Percentiles rank a stretch among this genome's conserved stretches.
phyloP scores from a whole-genome alignment of 2,113 vertebrate genomes.

The Cinclus cinclus region DNA sequence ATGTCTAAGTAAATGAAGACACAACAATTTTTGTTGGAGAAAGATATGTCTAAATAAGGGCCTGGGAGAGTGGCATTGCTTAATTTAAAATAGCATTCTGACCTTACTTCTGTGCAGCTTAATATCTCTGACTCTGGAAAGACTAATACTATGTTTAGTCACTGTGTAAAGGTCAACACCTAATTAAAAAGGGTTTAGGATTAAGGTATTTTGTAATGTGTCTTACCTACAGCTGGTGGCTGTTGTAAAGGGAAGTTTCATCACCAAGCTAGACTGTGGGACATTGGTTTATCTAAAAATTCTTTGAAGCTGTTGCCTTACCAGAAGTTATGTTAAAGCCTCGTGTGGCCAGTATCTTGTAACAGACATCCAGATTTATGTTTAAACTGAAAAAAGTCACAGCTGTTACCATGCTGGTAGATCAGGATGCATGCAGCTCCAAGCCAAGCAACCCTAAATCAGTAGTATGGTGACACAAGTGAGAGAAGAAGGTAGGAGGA shows the following conservation, averaged over 20 bases:
- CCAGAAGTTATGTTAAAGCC: not conserved
- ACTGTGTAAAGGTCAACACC: slow-evolving; percentile 20
- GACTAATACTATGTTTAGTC: slow-evolving; percentile 12
- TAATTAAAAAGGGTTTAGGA: slow-evolving; percentile 54
- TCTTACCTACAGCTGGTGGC: not conserved
- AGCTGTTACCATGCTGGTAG: not conserved
- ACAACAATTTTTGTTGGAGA: not conserved
- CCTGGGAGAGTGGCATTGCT: slow-evolving; percentile 9
- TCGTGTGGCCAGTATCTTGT: not conserved
- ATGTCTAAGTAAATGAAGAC: slow-evolving; percentile 11
- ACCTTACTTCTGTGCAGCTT: slow-evolving; percentile 31
- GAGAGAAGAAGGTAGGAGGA: not conserved
- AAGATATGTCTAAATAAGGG: slow-evolving; percentile 44
- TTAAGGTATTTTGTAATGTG: slow-evolving; percentile 31
- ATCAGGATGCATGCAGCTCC: not conserved
- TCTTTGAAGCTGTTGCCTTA: not conserved
- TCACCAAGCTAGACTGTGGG: not conserved
- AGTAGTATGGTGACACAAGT: rapidly evolving
- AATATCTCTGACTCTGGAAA: slow-evolving; percentile 8
- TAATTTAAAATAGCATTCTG: slow-evolving; percentile 45
- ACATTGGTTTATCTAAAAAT: not conserved
- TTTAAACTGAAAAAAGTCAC: not conserved
- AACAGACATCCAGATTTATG: not conserved
- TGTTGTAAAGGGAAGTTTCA: not conserved
- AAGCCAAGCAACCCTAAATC: not conserved